A percentile compares a stretch with the other conserved stretches of the same genome.
These are phyloP conservation scores for Drosophila ironensis DNA, from an alignment of 1,140 invertebrate species.

Conservation along the genomic window DNA sequence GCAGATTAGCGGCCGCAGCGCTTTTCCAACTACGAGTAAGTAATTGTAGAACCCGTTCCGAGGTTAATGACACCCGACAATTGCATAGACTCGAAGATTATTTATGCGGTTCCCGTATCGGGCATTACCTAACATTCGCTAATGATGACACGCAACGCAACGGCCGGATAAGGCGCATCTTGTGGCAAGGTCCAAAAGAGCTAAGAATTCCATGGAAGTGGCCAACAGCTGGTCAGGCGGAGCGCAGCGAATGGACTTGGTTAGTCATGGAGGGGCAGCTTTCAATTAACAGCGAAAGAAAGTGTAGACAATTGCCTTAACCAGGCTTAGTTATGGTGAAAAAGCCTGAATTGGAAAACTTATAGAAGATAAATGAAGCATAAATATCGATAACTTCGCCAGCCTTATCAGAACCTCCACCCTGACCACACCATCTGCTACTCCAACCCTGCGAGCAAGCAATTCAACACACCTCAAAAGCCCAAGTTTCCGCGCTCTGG, in stretches of 20 bases:
- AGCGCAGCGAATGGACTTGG: constrained; percentile 6
- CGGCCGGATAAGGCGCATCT: neutral
- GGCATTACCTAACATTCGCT: constrained; percentile 33
- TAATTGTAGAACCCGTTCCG: constrained; percentile 33
- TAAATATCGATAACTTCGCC: neutral
- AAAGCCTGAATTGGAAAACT: neutral
- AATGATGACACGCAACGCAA: constrained; percentile 38
- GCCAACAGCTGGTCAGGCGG: constrained; percentile 12
- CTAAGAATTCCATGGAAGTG: constrained; percentile 7
- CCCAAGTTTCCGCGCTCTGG: constrained; percentile 19
- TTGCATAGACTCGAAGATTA: constrained; percentile 3
- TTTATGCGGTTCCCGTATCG: constrained; percentile 21
- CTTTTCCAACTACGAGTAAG: constrained; percentile 20
- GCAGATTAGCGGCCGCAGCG: constrained; percentile 32
- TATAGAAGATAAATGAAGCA: neutral
- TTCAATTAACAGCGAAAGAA: constrained; percentile 23
- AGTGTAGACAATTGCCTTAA: constrained; percentile 40
- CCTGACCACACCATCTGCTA: neutral
- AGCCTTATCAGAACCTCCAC: neutral
- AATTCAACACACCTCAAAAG: constrained; percentile 16
- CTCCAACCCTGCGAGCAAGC: constrained; percentile 13
- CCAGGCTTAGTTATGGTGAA: neutral
- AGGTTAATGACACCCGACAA: constrained; percentile 45
- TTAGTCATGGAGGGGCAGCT: constrained; percentile 10
- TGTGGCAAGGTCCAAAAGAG: neutral